Evolutionary conservation across 2,113 vertebrate genomes (phyloP).

Genomic region (Onychorhynchus coronatus): DNA sequence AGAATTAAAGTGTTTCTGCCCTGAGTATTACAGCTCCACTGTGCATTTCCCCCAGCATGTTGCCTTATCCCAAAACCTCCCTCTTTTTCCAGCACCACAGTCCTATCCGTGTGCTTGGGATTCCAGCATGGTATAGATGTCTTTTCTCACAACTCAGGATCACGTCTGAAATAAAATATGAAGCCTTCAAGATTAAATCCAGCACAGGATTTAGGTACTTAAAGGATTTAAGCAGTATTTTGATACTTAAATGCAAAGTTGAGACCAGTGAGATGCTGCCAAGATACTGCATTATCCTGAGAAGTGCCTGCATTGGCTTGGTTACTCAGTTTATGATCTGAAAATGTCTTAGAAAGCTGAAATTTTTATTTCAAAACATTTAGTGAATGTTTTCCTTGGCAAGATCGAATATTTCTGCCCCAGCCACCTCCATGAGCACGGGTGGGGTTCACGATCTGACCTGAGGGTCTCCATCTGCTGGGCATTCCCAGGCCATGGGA

Average conservation of each 20-base stretch:
- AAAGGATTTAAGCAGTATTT: conserved; percentile 61
- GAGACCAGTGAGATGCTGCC: conserved; percentile 55
- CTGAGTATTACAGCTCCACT: neutral
- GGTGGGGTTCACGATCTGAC: neutral
- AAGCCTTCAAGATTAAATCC: conserved; percentile 64
- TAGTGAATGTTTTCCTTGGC: neutral
- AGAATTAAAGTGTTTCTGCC: neutral
- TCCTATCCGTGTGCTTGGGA: neutral
- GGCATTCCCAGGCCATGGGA: fast-evolving
- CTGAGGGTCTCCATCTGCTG: neutral
- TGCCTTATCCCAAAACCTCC: neutral
- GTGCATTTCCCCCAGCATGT: neutral
- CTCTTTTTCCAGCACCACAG: neutral
- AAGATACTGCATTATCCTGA: conserved; percentile 45
- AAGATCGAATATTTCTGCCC: neutral
- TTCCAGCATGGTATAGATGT: neutral
- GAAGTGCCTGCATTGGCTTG: neutral
- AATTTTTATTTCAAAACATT: neutral
- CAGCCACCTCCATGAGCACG: neutral
- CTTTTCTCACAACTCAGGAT: conserved; percentile 16
- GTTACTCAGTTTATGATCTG: conserved; percentile 8
- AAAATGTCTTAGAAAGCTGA: neutral
- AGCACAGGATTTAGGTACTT: conserved; percentile 62
- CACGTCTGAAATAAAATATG: conserved; percentile 44
- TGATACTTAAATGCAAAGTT: conserved; percentile 58